Conservation (phyloP, 2,888 invertebrate species). For the Eupithecia vulgata region DNA sequence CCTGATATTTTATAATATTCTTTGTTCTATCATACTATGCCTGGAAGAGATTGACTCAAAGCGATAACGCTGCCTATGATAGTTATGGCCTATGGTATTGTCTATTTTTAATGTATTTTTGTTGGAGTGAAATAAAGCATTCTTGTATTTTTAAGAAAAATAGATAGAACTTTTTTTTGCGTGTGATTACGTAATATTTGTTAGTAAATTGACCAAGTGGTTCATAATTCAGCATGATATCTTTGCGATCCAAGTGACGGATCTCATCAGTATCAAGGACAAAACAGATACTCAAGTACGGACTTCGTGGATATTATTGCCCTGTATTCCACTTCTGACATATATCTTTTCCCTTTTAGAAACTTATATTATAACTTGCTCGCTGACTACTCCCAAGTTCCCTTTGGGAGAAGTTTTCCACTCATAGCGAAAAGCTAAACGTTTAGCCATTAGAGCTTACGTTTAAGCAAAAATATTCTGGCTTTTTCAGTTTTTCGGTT, state of each 20-base stretch:
- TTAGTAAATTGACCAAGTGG: not conserved
- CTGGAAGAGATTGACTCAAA: no score
- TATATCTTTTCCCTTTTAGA: not conserved
- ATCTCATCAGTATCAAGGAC: not conserved
- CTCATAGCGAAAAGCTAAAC: slow-evolving; percentile 38
- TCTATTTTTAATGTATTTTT: no score
- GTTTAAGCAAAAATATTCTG: slow-evolving; percentile 35
- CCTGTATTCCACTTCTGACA: not conserved
- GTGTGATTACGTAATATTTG: not conserved
- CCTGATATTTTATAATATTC: not conserved
- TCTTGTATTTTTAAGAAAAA: not conserved
- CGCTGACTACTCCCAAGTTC: slow-evolving; percentile 24
- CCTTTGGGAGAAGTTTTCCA: slow-evolving; percentile 42
- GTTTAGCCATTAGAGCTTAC: slow-evolving; percentile 42
- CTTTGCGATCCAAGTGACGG: not conserved
- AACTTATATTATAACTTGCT: slow-evolving; percentile 18
- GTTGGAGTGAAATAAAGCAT: no score
- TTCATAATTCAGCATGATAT: not conserved
- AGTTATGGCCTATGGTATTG: no score
- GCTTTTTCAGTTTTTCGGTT: slow-evolving; percentile 32
- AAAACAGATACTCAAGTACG: no score
- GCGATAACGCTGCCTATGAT: no score
- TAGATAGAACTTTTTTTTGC: not conserved
- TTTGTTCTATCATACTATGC: no score
- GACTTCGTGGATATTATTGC: not conserved